Base-by-base conservation (phyloP, 2,113 vertebrate genomes). In the Furnarius figulus region DNA sequence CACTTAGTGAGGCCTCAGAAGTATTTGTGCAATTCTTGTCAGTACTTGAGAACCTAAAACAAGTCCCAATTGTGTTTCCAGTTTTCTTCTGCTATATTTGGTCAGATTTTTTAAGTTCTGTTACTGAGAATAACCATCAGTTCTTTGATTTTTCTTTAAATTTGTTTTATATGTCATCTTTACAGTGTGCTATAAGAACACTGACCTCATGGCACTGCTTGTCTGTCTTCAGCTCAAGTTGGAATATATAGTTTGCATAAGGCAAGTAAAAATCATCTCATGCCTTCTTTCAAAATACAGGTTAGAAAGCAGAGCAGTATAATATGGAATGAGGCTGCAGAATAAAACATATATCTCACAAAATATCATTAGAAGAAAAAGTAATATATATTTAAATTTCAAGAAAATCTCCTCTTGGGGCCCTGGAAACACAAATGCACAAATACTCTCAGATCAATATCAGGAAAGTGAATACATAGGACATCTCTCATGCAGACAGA, bases 341-440 rank as follows among this genome's bases (percentile, higher is more conserved):
- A 85, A 71, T 58, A 87, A 95, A 95, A 67, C 5, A 5, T 9
- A 10, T 44, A 66, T 67, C 40, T 87, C 53, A n/a, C 14, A 76
- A 78, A 75, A 83, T 85, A 56, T 73, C 49, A 81, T 71, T 92
- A 73, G 70, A 93, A 89, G 4, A 59, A 91, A 89, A 95, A 89
- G n/a, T 44, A 93, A 83, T 93, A 72, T 77, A 53, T 78, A 86
- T 89, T 82, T 73, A 94, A 95, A 94, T 95, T 47, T n/a, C 67
- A 88, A 44, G 56, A 77, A 93, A 63, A 4, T 70, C 28, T 93
- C 30, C 25, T 93, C 30, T 58, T 17, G 50, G 47, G 31, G 30
- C 24, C 7, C 37, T 66, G 19, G 47, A 79, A 96, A 93, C 47
- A 68, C 30, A 94, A 91, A 93, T 50, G 11, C 28, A 61, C 22